Conservation (phyloP, 2,113 vertebrate species). For the Rutilus rutilus region DNA sequence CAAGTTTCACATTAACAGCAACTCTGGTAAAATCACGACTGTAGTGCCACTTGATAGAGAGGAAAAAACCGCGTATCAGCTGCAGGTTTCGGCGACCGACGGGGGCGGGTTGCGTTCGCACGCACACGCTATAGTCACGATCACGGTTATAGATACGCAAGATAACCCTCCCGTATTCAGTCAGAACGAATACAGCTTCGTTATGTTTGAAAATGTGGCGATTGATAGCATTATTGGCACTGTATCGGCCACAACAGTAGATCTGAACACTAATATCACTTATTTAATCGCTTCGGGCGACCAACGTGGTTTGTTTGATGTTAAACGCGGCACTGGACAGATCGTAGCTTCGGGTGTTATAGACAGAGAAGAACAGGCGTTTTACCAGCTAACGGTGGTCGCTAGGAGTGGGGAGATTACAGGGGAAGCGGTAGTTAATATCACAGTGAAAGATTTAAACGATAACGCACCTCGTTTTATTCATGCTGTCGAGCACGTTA, state of each 20-base stretch:
- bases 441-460: conserved; percentile 95
- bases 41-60: conserved; percentile 90
- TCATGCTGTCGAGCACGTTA: conserved; percentile 87
- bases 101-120: conserved; percentile 87
- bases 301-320: conserved; percentile 86
- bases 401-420: conserved; percentile 90
- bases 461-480: conserved; percentile 93
- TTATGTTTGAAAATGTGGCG: conserved; percentile 95
- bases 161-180: conserved; percentile 93
- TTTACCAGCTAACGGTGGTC: conserved; percentile 92
- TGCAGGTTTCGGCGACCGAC: conserved; percentile 89
- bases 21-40: conserved; percentile 88
- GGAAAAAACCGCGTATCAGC: conserved; percentile 91
- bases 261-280: conserved; percentile 92
- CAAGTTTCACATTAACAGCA: conserved; percentile 87
- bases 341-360: conserved; percentile 86
- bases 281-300: conserved; percentile 94
- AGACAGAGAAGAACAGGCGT: conserved; percentile 91
- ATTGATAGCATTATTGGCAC: conserved; percentile 86
- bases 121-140: conserved; percentile 89
- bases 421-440: conserved; percentile 89
- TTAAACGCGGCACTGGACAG: conserved; percentile 81
- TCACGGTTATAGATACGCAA: conserved; percentile 94
- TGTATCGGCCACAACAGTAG: conserved; percentile 89
- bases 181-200: conserved; percentile 90